Evolutionary conservation across 2,113 vertebrate genomes (phyloP), one percentile per base, ranked within the genome.

Genomic region (Galbula dea): DNA sequence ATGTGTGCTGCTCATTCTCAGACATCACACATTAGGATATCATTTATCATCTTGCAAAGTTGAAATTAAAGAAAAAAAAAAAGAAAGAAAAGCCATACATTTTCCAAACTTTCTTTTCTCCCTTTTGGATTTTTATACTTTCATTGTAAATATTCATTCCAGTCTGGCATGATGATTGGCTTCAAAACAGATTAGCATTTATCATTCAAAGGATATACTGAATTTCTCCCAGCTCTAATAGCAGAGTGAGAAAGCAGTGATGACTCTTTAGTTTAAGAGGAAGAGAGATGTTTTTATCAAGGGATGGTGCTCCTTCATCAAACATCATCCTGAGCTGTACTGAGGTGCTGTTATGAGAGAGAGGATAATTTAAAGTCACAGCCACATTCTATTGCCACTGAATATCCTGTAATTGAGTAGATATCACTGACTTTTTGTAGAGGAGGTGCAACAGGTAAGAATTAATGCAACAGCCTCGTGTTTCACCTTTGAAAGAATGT

Each of bases 71-170:
- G 11, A 36, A 19, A n/a, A 23, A 58, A 63, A 76, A 59, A 45
- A 65, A 17, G n/a, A n/a, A n/a, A n/a, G n/a, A n/a, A n/a, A 37
- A 5, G 10, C 6, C 22, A 24, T 22, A 15, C 14, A 15, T 48
- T 82, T 95, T 78, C 74, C 82, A 89, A 95, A 95, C 73, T 95
- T 96, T 68, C 52, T 39, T 90, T 69, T 82, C 68, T 83, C 36
- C 23, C n/a, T 75, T 75, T 66, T 57, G 58, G 65, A 63, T 63
- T 77, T 67, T 66, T 72, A 68, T 84, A 27, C 39, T 75, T 61
- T 68, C 27, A 22, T 37, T 78, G 52, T 78, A 91, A 89, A 75
- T 41, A 68, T 63, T 27, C 52, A 52, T 67, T 89, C 41, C 36
- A 57, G 52, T 52, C 48, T 90, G 49, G 19, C 92, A 59, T n/a